A percentile compares a stretch with the other conserved stretches of the same genome.
Evolutionary conservation across 2,113 vertebrate genomes (phyloP).

Genomic region (Solea senegalensis): DNA sequence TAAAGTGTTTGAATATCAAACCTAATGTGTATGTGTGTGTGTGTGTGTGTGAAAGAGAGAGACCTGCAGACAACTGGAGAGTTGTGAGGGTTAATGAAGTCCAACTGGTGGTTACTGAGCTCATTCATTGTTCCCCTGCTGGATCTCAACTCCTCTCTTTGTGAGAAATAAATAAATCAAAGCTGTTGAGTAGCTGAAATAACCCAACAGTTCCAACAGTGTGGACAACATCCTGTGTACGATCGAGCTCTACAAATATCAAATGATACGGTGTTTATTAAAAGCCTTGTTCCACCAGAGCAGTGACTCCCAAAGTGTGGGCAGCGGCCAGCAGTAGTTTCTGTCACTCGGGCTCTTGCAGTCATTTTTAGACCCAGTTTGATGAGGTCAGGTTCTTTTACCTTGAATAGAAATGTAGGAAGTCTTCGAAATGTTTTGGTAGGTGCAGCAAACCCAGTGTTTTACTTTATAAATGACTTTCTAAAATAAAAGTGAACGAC

Average conservation of each 20-base stretch:
- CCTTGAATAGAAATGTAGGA: too few species aligned
- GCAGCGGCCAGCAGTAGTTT: too few species aligned
- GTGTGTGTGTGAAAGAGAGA: background rate
- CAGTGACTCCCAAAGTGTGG: too few species aligned
- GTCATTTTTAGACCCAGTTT: too few species aligned
- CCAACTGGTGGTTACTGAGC: conserved; percentile 58
- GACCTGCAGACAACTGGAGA: conserved; percentile 46
- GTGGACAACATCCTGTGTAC: background rate
- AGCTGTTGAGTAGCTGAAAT: conserved; percentile 21
- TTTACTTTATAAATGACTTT: too few species aligned
- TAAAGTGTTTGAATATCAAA: conserved; percentile 24
- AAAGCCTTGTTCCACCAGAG: background rate
- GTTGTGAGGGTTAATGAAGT: conserved; percentile 51
- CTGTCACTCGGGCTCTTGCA: too few species aligned
- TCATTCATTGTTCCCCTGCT: conserved; percentile 45
- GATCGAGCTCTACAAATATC: background rate
- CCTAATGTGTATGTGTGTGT: conserved; percentile 24
- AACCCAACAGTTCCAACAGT: conserved; percentile 10
- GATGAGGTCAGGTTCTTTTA: too few species aligned
- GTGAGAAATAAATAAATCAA: conserved; percentile 25
- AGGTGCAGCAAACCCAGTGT: too few species aligned
- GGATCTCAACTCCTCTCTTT: background rate
- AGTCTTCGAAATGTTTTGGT: too few species aligned
- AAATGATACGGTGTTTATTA: background rate
- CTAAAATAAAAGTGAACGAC: too few species aligned